Evolutionary conservation across 2,797 vertebrate genomes (phyloP), one percentile per base, ranked within the genome.

Genomic region (Paratrypauchen microcephalus): DNA sequence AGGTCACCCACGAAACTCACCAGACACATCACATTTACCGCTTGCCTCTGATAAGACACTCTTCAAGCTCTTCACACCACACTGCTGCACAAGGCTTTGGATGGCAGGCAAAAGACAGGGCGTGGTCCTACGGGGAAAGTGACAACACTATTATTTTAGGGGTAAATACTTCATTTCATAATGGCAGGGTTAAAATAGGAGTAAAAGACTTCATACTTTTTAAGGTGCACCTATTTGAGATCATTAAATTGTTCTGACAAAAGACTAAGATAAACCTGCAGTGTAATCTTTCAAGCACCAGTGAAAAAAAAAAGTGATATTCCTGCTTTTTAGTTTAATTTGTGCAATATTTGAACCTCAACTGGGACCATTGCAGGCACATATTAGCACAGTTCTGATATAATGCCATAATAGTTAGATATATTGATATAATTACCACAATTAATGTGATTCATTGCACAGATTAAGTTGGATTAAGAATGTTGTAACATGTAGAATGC

Each of bases 21-120:
- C 85, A 88, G 89, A 91, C 90, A 88, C 86, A 90, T 91, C 81
- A 88, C 83, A 91, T 91, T 90, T 91, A 88, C 83, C 81, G 80
- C 89, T 88, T 83, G 76, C 74, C 88, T 85, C 85, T 90, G 89
- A 90, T 88, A 90, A 91, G 85, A 88, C 89, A 87, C 81, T 82
- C 41, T 45, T 45, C 69, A 58, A 55, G 62, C 74, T 80, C 77
- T 87, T 86, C 81, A 77, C 73, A 83, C 28, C 58, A 78, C 1
- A 13, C 24, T 72, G 64, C 41, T 16, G 41, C 21, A 47, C 62
- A 26, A 64, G 16, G 62, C 41, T 45, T 26, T 48, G 36, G 21
- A 2, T 9, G 36, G 19, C 60, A 39, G 30, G 9, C 39, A 45
- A 24, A 45, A 24, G 36, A 45, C 4, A 5, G 19, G 61, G 12